Base-by-base conservation (phyloP, 2,888 invertebrate species). In the Dicyrtoma fusca region DNA sequence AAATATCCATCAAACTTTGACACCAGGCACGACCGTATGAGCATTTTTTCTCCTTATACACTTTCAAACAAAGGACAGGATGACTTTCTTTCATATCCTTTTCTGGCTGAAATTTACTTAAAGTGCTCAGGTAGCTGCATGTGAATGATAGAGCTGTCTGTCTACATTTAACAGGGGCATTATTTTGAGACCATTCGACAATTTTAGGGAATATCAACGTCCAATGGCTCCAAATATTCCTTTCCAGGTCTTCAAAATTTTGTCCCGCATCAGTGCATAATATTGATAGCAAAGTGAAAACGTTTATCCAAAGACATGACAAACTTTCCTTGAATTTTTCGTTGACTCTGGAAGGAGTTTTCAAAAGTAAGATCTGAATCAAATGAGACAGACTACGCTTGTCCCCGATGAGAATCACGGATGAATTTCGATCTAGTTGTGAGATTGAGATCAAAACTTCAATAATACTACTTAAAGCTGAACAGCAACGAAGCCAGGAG, bases 191-290 rank as follows among this genome's bases (percentile, higher is more conserved):
- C 79, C 79, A 79, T 6, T 66, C 64, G 17, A 71, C 34, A 6
- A 79, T 49, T 53, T 71, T 71, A 0, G 66, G 42, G 55, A 78
- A 76, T 42, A 79, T 66, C 1, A 70, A 69, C 13, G 64, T 25
- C 57, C 75, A 73, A 51, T 77, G 76, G 21, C 26, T 53, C 75
- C 75, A 77, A 17, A 78, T 68, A 19, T 74, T 70, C 14, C 77
- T 51, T 72, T 79, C 78, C 11, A 79, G 62, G 68, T 78, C 78
- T 72, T 79, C 78, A 68, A 77, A 79, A 74, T 78, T 75, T 13
- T 76, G 73, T 13, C 78, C 79, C 55, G 78, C 72, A 59, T 77
- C 74, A 4, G 65, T 45, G 53, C 75, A 72, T 6, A 79, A 42
- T n/a, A 72, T 72, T 0, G 78, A 68, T 1, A 75, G 55, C 11